phyloP scores from a whole-genome alignment of 1,140 invertebrate species.

The Eumeta japonica region DNA sequence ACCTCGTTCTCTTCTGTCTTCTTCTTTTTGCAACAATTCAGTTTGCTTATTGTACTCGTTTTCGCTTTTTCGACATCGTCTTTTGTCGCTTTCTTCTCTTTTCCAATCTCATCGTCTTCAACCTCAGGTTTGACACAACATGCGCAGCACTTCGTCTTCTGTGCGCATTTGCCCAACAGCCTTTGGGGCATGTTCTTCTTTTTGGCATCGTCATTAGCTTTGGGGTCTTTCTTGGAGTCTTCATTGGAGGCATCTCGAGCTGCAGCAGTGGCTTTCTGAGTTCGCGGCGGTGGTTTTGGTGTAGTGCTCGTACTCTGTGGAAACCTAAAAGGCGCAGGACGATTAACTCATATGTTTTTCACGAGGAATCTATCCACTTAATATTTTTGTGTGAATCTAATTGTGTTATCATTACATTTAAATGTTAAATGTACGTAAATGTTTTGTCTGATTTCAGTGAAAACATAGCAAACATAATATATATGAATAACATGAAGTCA shows the following conservation, averaged over 20 bases:
- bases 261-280: no score
- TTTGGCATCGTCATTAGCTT: conserved; percentile 16
- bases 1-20: conserved; percentile 29
- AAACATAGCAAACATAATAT: no score
- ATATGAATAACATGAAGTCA: no score
- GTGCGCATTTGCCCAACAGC: conserved; percentile 38
- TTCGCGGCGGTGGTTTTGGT: conserved; percentile 37
- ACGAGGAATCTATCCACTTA: no score
- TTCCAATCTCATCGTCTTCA: conserved; percentile 18
- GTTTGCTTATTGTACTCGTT: conserved; percentile 23
- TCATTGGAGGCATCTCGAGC: conserved; percentile 22
- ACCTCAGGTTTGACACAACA: conserved; percentile 31
- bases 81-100: no score
- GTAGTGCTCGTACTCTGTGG: conserved; percentile 48
- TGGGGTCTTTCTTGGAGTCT: conserved; percentile 9
- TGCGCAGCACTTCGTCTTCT: conserved; percentile 29
- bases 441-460: no score
- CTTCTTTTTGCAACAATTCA: conserved; percentile 38
- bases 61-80: conserved; percentile 19
- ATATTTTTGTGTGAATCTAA: no score
- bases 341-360: background rate
- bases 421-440: no score
- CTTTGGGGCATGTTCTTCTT: conserved; percentile 33
- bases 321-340: conserved; percentile 23
- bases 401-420: no score